Evolutionary conservation across 2,888 invertebrate species (phyloP), one percentile per base, ranked within the genome.

Genomic region (Mesochorus sp.): DNA sequence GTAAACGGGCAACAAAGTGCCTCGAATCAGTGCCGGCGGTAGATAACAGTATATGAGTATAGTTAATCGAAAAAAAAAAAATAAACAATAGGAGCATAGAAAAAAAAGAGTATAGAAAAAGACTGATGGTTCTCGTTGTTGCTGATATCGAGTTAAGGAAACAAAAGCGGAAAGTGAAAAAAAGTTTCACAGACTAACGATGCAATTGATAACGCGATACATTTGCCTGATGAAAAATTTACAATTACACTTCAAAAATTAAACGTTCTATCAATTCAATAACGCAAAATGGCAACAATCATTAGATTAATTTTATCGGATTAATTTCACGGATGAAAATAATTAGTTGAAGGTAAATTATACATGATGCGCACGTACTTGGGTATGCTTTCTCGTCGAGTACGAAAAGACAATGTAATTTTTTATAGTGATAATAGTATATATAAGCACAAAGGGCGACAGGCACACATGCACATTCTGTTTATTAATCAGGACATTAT

Each of bases 401-500:
- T 57, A 28, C 12, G 68, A 47, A 57, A 31, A 68, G 24, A 34
- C 37, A 57, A 47, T 57, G 47, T 31, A 62, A 62, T 47, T 34
- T 64, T 4, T 49, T 28, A 39, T 74, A 67, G 34, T 24, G 31
- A 47, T 61, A 67, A 14, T 14, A 66, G 34, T 72, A 75, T 73
- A 66, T 80, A 78, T 55, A 84, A 82, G 82, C 84, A 82, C 80
- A 80, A 79, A 89, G 89, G 89, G 89, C 88, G 59, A 88, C 89
- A 91, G 88, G 90, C 91, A 77, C 79, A 90, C 91, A 91, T 91
- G 91, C 91, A 91, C 90, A 91, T 90, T 90, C 89, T 89, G 87
- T 90, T 90, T 91, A 91, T 90, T 90, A 89, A 90, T 89, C 87
- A 88, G 89, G 88, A 91, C 87, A 90, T 89, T 85, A 87, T 89